Base-by-base conservation (phyloP, 2,113 vertebrate species). In the Cynocephalus volans region DNA sequence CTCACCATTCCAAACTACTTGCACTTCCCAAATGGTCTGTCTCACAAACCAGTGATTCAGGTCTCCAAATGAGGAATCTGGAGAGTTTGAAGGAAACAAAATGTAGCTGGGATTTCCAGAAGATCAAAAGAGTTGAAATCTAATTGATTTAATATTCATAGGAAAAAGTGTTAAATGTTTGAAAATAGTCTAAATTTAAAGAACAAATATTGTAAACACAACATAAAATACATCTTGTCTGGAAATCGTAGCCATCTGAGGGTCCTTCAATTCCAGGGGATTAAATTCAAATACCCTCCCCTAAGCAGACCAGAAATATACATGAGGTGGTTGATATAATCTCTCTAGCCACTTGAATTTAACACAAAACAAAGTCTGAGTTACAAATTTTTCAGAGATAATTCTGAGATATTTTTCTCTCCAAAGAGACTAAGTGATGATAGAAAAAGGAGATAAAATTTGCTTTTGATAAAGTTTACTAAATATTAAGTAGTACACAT, bases 141-240 rank as follows among this genome's bases (percentile, higher is more conserved):
- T 80, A 58, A 70, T 6, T 90, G 84, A 69, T 81, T 58, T 92
- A 31, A 70, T 85, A 76, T 54, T 84, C 60, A 93, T 52, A 82
- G 54, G 17, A 90, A 69, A 45, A 90, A 86, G 54, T 33, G 33
- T 45, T 70, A 88, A 75, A 41, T 84, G 33, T 84, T 90, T 92
- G 11, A 56, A 94, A 87, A 88, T 83, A 82, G 69, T 45, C 90
- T 92, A 89, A 89, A 52, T 58, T 93, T 76, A 54, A 85, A 24
- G 23, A 89, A 81, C 9, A 92, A 96, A n/a, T 24, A 92, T 48
- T 90, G 88, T n/a, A 88, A 89, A 87, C 15, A 93, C 76, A 83
- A 88, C 4, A 60, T 75, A 65, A 88, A 82, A 88, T 54, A 62
- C 10, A 50, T 62, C 77, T 72, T 95, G 3, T 60, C 92, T 86